These are phyloP conservation scores for Bucco capensis DNA, from an alignment of 2,113 vertebrate genomes.

Conservation along the genomic window DNA sequence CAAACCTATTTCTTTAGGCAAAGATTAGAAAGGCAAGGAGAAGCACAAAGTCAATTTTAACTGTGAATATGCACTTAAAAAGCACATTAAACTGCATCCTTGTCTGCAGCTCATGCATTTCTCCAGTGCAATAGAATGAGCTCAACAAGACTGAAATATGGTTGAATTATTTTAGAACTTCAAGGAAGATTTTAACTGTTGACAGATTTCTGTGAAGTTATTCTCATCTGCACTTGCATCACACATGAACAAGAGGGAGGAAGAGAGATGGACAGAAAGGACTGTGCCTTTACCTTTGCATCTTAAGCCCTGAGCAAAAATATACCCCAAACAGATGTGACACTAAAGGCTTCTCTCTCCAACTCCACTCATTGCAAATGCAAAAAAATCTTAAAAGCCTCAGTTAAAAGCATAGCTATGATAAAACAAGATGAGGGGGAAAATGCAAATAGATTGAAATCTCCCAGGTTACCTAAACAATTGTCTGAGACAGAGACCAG, in stretches of 20 bases:
- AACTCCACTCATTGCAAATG: background rate
- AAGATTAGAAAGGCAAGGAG: slow-evolving; percentile 42
- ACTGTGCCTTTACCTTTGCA: background rate
- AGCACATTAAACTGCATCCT: background rate
- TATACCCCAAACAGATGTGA: background rate
- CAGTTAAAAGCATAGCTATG: background rate
- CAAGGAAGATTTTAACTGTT: background rate
- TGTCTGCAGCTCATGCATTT: background rate
- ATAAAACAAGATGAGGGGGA: background rate
- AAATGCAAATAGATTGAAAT: background rate
- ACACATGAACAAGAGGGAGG: background rate
- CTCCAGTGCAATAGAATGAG: background rate
- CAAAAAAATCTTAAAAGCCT: background rate
- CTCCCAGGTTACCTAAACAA: background rate
- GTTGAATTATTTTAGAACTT: background rate
- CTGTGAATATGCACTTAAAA: slow-evolving; percentile 32
- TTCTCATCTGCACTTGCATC: background rate
- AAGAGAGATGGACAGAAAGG: background rate
- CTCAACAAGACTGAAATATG: background rate
- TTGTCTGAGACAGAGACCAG: background rate
- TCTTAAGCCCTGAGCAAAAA: background rate
- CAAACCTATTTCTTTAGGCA: slow-evolving; percentile 45
- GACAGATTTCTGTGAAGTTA: background rate
- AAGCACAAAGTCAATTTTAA: slow-evolving; percentile 45
- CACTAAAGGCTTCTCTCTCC: background rate